Conservation (phyloP, 2,797 vertebrate species). For the Steatocranus sp. region DNA sequence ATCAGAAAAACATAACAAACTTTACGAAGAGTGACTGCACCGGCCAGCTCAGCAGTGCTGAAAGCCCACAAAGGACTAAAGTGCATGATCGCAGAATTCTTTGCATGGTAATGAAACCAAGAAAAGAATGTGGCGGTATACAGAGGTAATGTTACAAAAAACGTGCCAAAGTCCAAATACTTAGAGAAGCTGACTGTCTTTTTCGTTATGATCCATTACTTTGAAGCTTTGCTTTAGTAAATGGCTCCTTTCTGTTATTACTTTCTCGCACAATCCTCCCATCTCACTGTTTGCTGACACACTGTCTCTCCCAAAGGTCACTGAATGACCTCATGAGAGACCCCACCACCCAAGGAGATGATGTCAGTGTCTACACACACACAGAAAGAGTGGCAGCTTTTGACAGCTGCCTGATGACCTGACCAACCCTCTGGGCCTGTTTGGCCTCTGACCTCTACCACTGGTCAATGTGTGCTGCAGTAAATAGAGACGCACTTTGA, state of each 20-base stretch:
- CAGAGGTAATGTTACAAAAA: background rate
- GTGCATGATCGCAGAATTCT: background rate
- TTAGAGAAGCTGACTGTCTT: background rate
- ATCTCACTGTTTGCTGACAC: constrained; percentile 32
- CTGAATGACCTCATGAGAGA: constrained; percentile 48
- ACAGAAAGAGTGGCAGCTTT: background rate
- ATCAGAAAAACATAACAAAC: background rate
- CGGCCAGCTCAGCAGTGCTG: background rate
- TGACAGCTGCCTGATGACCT: constrained; percentile 51
- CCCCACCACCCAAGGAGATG: constrained; percentile 24
- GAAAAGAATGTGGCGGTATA: background rate
- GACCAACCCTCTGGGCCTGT: constrained; percentile 39
- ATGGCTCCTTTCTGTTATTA: background rate
- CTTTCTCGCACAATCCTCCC: background rate
- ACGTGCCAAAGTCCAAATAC: background rate
- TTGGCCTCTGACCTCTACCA: constrained; percentile 43
- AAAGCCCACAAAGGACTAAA: background rate
- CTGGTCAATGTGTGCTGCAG: background rate
- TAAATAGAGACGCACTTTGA: constrained; percentile 19
- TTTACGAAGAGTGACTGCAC: background rate
- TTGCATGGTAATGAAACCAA: background rate
- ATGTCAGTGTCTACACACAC: constrained; percentile 39
- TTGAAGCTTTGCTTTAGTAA: background rate
- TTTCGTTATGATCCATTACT: background rate
- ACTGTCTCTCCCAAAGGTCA: constrained; percentile 25